Evolutionary conservation across 2,888 invertebrate genomes (phyloP).

Genomic region (Cyclophora punctaria): DNA sequence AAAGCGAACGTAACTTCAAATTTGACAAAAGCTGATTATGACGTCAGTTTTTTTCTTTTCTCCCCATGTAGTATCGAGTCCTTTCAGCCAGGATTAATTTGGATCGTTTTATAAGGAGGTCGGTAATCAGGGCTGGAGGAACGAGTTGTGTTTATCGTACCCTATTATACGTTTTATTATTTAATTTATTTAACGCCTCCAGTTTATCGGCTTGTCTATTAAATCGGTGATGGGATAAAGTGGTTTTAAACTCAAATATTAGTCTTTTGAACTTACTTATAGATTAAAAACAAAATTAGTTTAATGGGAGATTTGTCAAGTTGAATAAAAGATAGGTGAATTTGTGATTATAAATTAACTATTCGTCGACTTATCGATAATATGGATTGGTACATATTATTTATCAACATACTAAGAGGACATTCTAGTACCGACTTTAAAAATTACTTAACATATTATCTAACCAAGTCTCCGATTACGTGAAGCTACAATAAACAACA

Average conservation of each 20-base stretch:
- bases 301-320: neutral
- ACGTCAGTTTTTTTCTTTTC: slow-evolving; percentile 64
- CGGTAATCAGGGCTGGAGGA: slow-evolving; percentile 64
- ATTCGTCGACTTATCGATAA: too few species aligned
- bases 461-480: too few species aligned
- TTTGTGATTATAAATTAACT: too few species aligned
- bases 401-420: too few species aligned
- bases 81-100: slow-evolving; percentile 72
- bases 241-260: slow-evolving; percentile 60
- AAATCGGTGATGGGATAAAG: slow-evolving; percentile 65
- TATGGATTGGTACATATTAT: too few species aligned
- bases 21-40: slow-evolving; percentile 75
- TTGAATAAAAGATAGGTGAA: too few species aligned
- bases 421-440: too few species aligned
- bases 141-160: slow-evolving; percentile 70
- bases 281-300: slow-evolving; percentile 24
- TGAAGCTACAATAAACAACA: neutral
- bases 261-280: slow-evolving; percentile 25
- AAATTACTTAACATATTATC: too few species aligned
- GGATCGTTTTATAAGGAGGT: slow-evolving; percentile 68
- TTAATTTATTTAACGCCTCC: slow-evolving; percentile 73
- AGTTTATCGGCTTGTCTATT: slow-evolving; percentile 69
- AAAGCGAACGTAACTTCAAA: slow-evolving; percentile 61
- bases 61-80: slow-evolving; percentile 44
- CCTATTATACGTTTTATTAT: slow-evolving; percentile 73